A percentile compares a stretch with the other conserved stretches of the same genome.
phyloP scores from a whole-genome alignment of 2,797 vertebrate genomes.

The Phataginus tetradactyla region DNA sequence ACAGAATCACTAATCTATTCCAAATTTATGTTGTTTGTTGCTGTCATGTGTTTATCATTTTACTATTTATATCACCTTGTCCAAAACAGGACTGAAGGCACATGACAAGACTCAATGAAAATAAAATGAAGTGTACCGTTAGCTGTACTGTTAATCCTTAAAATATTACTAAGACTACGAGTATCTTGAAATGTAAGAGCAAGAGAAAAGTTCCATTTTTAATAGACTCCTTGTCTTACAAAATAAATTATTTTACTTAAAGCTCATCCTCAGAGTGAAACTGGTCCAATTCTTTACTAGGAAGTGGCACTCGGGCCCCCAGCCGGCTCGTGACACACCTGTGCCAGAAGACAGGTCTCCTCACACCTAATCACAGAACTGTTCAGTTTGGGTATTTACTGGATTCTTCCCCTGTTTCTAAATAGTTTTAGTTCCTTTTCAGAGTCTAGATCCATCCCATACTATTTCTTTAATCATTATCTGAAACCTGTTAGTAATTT shows the following conservation, averaged over 20 bases:
- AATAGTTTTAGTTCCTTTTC: not conserved
- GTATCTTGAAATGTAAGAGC: not conserved
- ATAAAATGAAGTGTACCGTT: slow-evolving; percentile 2
- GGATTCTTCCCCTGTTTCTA: not conserved
- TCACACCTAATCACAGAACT: not conserved
- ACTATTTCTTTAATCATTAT: not conserved
- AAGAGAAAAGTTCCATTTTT: not conserved
- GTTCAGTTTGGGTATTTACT: not conserved
- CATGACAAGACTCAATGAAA: slow-evolving; percentile 41
- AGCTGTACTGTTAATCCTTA: not conserved
- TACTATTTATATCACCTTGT: not conserved
- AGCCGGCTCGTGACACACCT: not conserved
- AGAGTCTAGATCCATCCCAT: not conserved
- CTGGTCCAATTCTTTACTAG: not conserved
- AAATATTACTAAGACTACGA: not conserved
- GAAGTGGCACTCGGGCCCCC: not conserved
- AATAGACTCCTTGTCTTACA: slow-evolving; percentile 10
- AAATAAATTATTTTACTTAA: slow-evolving; percentile 47
- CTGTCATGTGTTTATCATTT: not conserved
- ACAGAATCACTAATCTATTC: not conserved
- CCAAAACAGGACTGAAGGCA: not conserved
- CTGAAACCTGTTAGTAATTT: not conserved
- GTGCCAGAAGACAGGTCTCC: not conserved
- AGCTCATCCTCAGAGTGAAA: not conserved
- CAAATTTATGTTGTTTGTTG: not conserved